Evolutionary conservation across 2,113 vertebrate genomes (phyloP).

Genomic region (Odocoileus virginianus): DNA sequence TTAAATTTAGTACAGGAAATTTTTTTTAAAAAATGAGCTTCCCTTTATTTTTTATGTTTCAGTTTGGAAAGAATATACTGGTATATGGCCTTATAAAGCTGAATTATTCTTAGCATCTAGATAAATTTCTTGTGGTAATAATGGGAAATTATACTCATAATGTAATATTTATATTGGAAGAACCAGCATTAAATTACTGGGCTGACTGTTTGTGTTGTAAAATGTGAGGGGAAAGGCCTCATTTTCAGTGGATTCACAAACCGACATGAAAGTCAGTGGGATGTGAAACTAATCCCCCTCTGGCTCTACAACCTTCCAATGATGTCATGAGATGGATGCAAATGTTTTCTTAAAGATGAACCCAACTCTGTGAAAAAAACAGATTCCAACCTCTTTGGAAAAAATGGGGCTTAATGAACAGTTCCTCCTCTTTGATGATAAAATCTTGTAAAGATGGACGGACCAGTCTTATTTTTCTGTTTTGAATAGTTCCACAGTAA

Average conservation of each 20-base stretch:
- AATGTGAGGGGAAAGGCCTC: constrained; percentile 5
- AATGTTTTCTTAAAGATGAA: constrained; percentile 4
- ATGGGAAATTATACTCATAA: constrained; percentile 63
- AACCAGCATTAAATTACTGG: constrained; percentile 58
- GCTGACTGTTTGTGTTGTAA: constrained; percentile 49
- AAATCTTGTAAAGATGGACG: neutral
- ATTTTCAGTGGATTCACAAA: constrained; percentile 57
- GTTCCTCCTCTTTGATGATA: neutral
- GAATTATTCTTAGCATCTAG: constrained; percentile 71
- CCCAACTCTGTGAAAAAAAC: neutral
- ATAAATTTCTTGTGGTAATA: constrained; percentile 69
- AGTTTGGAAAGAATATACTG: constrained; percentile 44
- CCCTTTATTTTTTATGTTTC: neutral
- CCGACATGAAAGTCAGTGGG: constrained; percentile 41
- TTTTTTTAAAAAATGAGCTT: neutral
- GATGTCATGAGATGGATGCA: neutral
- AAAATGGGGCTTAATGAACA: neutral
- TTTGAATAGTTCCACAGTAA: neutral
- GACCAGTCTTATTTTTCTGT: neutral
- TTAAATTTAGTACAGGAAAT: neutral
- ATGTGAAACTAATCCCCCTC: neutral
- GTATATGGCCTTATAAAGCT: constrained; percentile 55
- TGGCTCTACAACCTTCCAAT: neutral
- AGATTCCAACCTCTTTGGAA: neutral
- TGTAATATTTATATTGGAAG: constrained; percentile 62